Percentiles rank a stretch among this genome's conserved stretches.
Conservation (phyloP, 2,113 vertebrate species). For the Porphyrio hochstetteri region DNA sequence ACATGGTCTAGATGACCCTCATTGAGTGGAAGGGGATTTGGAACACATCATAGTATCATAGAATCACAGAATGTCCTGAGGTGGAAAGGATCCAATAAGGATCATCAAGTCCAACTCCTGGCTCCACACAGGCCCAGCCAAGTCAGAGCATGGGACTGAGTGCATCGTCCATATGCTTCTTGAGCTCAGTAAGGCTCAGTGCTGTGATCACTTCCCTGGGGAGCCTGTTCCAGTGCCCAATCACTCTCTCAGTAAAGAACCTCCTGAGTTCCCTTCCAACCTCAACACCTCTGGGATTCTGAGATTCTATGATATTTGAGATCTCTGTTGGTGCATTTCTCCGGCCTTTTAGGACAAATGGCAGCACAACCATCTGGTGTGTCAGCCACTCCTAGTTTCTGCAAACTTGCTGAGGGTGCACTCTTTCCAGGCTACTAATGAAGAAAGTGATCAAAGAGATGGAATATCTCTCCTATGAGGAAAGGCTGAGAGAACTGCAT, state of each 20-base stretch:
- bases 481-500: neutral
- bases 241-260: too few species aligned
- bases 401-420: neutral
- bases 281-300: neutral
- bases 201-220: too few species aligned
- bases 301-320: neutral
- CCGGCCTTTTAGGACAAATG: neutral
- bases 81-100: too few species aligned
- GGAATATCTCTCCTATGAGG: neutral
- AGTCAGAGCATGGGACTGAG: too few species aligned
- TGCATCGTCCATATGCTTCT: too few species aligned
- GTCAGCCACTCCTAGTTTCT: neutral
- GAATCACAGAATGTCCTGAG: too few species aligned
- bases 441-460: neutral
- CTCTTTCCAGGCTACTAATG: neutral
- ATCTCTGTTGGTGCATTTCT: neutral
- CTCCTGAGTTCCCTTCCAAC: neutral
- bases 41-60: neutral
- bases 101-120: too few species aligned
- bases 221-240: too few species aligned
- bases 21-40: accelerated
- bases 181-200: too few species aligned
- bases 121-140: too few species aligned
- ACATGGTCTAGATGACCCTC: neutral
- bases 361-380: neutral